A percentile compares a stretch with the other conserved stretches of the same genome.
Conservation (phyloP, 2,888 invertebrate genomes). For the Colletes collaris region DNA sequence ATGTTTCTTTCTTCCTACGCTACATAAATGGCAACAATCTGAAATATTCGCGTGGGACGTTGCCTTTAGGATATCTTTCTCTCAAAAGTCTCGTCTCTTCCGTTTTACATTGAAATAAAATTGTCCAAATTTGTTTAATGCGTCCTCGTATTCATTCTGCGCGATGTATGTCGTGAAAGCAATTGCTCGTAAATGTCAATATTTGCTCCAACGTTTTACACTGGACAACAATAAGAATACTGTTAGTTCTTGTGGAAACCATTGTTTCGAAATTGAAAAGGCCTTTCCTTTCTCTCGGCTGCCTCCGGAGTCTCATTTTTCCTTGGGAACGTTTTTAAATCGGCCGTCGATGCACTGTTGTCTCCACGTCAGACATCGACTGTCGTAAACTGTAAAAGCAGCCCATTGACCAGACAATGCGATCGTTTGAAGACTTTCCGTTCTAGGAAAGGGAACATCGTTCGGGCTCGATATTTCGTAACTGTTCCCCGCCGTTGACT, state of each 20-base stretch:
- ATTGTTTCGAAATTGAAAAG: neutral
- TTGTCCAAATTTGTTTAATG: no score
- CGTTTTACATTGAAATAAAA: no score
- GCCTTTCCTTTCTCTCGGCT: neutral
- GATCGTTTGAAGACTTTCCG: slow-evolving; percentile 15
- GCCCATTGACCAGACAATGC: slow-evolving; percentile 18
- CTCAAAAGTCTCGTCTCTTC: no score
- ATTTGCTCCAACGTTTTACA: neutral
- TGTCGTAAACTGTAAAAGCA: slow-evolving; percentile 7
- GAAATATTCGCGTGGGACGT: no score
- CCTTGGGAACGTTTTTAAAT: neutral
- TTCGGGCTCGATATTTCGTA: slow-evolving; percentile 44
- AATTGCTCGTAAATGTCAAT: neutral
- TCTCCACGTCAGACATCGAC: neutral
- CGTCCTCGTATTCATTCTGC: no score
- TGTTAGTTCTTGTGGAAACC: neutral
- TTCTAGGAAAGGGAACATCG: slow-evolving; percentile 40
- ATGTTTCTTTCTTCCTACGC: no score
- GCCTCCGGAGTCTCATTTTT: neutral
- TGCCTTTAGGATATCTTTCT: no score
- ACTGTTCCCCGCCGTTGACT: slow-evolving; percentile 30
- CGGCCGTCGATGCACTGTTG: neutral
- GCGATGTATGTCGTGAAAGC: neutral
- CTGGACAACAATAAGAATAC: no score
- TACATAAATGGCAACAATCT: no score